phyloP scores from a whole-genome alignment of 1,140 invertebrate species.

The Drepana arcuata region DNA sequence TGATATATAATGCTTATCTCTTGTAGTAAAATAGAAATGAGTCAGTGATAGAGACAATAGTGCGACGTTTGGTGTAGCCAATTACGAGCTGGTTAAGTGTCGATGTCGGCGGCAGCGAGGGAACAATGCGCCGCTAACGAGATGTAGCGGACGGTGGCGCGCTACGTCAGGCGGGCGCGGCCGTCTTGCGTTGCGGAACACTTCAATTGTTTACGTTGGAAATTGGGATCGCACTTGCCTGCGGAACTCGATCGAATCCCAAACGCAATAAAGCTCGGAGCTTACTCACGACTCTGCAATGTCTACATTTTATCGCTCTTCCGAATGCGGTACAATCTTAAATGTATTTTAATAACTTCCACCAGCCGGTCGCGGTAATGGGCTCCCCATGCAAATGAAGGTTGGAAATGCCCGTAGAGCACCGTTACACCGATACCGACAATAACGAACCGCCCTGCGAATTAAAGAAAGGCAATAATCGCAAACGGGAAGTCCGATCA shows the following conservation, averaged over 20 bases:
- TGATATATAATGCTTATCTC: too few species aligned
- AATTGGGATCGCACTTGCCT: conserved; percentile 30
- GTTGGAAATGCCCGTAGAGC: conserved; percentile 31
- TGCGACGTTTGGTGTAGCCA: conserved; percentile 22
- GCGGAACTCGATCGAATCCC: conserved; percentile 38
- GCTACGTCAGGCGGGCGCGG: conserved; percentile 19
- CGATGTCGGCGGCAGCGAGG: conserved; percentile 15
- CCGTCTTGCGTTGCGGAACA: conserved; percentile 26
- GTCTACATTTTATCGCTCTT: conserved; percentile 49
- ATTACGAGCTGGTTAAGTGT: conserved; percentile 26
- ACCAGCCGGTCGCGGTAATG: conserved; percentile 41
- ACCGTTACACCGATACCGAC: conserved; percentile 49
- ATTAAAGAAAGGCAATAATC: conserved; percentile 59
- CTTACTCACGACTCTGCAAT: conserved; percentile 53
- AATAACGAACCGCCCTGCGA: conserved; percentile 40
- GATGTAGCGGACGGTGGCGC: conserved; percentile 16
- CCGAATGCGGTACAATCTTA: conserved; percentile 48
- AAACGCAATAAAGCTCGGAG: conserved; percentile 53
- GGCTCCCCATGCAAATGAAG: conserved; percentile 59
- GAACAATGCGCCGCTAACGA: conserved; percentile 41
- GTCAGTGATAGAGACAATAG: too few species aligned
- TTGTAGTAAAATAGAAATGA: too few species aligned
- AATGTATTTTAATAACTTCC: conserved; percentile 61
- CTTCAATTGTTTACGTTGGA: conserved; percentile 42
- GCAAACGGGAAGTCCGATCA: conserved; percentile 52